These are phyloP conservation scores for Laothoe populi DNA, from an alignment of 2,888 invertebrate genomes.

Conservation along the genomic window DNA sequence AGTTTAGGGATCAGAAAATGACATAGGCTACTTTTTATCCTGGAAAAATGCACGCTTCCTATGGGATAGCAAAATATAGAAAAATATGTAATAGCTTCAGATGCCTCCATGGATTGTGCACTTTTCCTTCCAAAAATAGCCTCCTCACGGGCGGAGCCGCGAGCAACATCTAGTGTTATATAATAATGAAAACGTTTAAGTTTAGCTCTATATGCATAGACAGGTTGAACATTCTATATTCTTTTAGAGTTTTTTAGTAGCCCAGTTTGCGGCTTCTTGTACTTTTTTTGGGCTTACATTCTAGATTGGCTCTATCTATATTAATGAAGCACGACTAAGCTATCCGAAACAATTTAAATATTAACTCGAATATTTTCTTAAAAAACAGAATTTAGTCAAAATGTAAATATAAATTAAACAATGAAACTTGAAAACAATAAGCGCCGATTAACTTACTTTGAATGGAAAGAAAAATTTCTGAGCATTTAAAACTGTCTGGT, in stretches of 20 bases:
- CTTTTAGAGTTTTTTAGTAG: background rate
- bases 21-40: too few relatives aligned
- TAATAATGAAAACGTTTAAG: conserved; percentile 35
- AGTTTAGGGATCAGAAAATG: too few relatives aligned
- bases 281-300: background rate
- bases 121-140: too few relatives aligned
- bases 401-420: conserved; percentile 30
- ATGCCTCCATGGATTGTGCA: too few relatives aligned
- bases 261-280: too few relatives aligned
- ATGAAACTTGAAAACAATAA: conserved; percentile 33
- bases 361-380: background rate
- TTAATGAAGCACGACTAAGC: background rate
- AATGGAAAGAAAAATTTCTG: conserved; percentile 17
- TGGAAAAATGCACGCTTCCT: too few relatives aligned
- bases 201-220: background rate
- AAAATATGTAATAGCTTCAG: too few relatives aligned
- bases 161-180: too few relatives aligned
- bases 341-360: background rate
- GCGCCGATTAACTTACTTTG: conserved; percentile 15
- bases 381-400: background rate
- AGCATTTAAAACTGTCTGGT: conserved; percentile 16
- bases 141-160: too few relatives aligned
- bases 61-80: too few relatives aligned
- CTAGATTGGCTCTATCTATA: background rate
- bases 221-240: background rate